Evolutionary conservation across 1,140 invertebrate species (phyloP), one percentile per base, ranked within the genome.

Genomic region (Mercenaria mercenaria): DNA sequence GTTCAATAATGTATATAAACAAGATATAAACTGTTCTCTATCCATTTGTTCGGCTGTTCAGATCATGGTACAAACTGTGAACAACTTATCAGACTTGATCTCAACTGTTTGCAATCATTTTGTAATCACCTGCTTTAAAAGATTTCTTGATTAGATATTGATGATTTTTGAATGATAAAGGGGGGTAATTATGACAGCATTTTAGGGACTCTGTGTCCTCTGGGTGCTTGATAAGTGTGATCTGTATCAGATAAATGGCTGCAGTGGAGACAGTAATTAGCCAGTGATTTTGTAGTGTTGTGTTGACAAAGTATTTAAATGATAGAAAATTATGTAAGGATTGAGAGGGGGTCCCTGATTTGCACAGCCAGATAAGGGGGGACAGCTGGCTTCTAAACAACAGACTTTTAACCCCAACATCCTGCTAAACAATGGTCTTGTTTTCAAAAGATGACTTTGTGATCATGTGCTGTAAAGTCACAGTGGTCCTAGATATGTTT

Each of bases 101-200:
- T 79, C 37, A 79, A 79, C 43, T 79, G 76, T 79, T 79, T 52
- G 76, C 47, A 52, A 50, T 52, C 18, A 52, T 32, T 79, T 79
- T 50, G 56, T 56, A 79, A 79, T 79, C 76, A 79, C 76, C 76
- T 79, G 76, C 43, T 79, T 52, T 74, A 34, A 52, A 26, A 52
- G 50, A 79, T 79, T 56, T 32, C 3, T 34, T 79, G 76, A 79
- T 79, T 52, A 79, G 47, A 79, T 79, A 79, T 79, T 79, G 76
- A 56, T 79, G 76, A 79, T 79, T 52, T 37, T 79, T 18, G 15
- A 26, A 52, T 29, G 43, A 52, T 52, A 79, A 77, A 52, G 76
- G 76, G 43, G 47, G 76, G 76, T 79, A 79, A 79, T 79, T 79
- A 79, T 79, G 29, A 79, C 76, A 52, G 29, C 76, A 79, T 79